These are phyloP conservation scores for Coendou prehensilis DNA, from an alignment of 2,797 vertebrate species.

Conservation along the genomic window DNA sequence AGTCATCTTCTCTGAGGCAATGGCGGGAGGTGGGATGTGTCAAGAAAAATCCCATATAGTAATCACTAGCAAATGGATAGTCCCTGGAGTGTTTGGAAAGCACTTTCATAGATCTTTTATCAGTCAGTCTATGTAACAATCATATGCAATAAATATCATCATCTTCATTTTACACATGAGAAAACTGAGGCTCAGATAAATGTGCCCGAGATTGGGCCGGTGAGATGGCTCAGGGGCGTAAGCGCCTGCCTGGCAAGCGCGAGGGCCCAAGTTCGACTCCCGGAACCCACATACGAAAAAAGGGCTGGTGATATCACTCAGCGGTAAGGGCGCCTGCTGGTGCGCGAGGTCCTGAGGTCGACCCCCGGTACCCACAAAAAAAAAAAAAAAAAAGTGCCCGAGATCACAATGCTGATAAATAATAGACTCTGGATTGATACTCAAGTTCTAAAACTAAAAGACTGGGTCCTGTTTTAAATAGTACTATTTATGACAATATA, in stretches of 20 bases:
- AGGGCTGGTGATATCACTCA: no score
- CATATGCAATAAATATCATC: not conserved
- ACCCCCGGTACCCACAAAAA: no score
- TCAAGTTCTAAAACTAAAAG: not conserved
- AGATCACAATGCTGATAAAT: not conserved
- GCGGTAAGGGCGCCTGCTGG: no score
- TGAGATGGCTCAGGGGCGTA: no score
- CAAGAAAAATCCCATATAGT: not conserved
- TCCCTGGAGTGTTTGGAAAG: not conserved
- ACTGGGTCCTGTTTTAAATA: not conserved
- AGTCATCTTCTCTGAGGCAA: not conserved
- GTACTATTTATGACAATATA: not conserved
- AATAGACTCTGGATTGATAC: not conserved
- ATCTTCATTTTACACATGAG: constrained; percentile 6
- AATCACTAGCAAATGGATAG: not conserved
- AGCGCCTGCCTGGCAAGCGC: no score
- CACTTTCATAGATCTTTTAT: not conserved
- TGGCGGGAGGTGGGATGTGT: accelerated
- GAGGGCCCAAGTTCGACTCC: no score
- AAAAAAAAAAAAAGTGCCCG: not conserved
- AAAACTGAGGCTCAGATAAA: constrained; percentile 21
- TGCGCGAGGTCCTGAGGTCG: no score
- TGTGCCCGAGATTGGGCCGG: not conserved
- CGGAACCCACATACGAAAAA: no score
- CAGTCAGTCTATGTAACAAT: not conserved